Conservation (phyloP, 1,140 invertebrate species). For the Drosophila parvula region DNA sequence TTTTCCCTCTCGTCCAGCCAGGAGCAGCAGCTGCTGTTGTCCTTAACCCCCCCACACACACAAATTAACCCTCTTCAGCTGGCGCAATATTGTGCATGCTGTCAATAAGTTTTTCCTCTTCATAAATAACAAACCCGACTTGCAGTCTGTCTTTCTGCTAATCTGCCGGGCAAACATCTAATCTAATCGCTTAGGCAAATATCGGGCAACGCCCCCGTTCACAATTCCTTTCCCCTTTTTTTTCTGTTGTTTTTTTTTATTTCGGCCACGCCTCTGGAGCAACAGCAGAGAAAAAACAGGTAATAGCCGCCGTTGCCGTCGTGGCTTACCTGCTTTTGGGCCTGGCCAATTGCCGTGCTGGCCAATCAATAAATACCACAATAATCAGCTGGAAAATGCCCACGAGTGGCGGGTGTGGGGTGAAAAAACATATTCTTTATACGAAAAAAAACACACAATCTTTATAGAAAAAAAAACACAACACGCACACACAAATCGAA, state of each 20-base stretch:
- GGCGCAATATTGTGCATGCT: conserved; percentile 72
- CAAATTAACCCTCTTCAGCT: conserved; percentile 44
- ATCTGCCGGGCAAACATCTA: conserved; percentile 50
- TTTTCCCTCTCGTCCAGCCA: too few relatives aligned
- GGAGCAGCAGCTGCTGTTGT: conserved; percentile 10
- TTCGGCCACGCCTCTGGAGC: conserved; percentile 10
- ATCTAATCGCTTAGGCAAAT: conserved; percentile 78
- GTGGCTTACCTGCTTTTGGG: conserved; percentile 2
- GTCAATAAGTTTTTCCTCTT: conserved; percentile 68
- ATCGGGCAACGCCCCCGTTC: conserved; percentile 54
- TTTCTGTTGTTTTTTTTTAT: not conserved
- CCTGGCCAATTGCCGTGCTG: conserved; percentile 68
- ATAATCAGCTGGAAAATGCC: conserved; percentile 42
- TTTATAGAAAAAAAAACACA: conserved; percentile 8
- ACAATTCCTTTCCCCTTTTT: not conserved
- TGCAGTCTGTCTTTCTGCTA: conserved; percentile 17
- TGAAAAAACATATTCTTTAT: conserved; percentile 60
- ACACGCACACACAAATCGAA: conserved; percentile 29
- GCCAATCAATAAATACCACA: conserved; percentile 76
- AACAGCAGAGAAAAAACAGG: conserved; percentile 34
- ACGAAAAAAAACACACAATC: conserved; percentile 37
- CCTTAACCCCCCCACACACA: conserved; percentile 11
- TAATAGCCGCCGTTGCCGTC: conserved; percentile 17
- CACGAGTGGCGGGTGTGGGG: not conserved
- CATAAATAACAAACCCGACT: conserved; percentile 15